A percentile compares a stretch with the other conserved stretches of the same genome.
Evolutionary conservation across 2,113 vertebrate species (phyloP).

Genomic region (Leiothrix lutea): DNA sequence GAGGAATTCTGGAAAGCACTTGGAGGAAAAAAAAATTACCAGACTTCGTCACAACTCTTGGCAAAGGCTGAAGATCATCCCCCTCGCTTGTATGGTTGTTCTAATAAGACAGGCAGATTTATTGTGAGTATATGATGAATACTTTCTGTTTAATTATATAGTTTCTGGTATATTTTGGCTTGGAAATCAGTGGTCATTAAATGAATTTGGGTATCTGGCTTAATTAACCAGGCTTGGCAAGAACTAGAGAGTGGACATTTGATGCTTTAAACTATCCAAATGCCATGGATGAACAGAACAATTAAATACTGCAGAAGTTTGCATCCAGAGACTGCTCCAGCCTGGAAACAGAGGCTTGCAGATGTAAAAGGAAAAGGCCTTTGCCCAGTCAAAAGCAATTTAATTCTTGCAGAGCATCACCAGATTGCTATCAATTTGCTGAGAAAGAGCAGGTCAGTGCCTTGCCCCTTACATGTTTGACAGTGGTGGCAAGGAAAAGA

Average conservation of each 20-base stretch:
- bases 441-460: background rate
- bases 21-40: constrained; percentile 84
- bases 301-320: background rate
- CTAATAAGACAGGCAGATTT: constrained; percentile 90
- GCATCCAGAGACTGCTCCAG: background rate
- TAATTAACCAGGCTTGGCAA: background rate
- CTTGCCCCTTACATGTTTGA: background rate
- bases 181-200: background rate
- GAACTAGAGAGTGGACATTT: background rate
- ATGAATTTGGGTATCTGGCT: background rate
- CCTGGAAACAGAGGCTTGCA: background rate
- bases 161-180: background rate
- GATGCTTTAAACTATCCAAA: background rate
- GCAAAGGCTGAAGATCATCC: constrained; percentile 71
- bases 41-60: constrained; percentile 83
- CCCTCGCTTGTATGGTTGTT: constrained; percentile 86
- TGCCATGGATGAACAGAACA: background rate
- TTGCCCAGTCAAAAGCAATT: background rate
- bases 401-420: background rate
- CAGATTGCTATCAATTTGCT: background rate
- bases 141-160: background rate
- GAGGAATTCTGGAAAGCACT: constrained; percentile 85
- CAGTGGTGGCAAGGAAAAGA: background rate
- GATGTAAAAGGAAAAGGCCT: background rate
- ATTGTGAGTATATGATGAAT: constrained; percentile 73